Evolutionary conservation across 2,888 invertebrate genomes (phyloP), one percentile per base, ranked within the genome.

Genomic region (Dryobotodes eremita): DNA sequence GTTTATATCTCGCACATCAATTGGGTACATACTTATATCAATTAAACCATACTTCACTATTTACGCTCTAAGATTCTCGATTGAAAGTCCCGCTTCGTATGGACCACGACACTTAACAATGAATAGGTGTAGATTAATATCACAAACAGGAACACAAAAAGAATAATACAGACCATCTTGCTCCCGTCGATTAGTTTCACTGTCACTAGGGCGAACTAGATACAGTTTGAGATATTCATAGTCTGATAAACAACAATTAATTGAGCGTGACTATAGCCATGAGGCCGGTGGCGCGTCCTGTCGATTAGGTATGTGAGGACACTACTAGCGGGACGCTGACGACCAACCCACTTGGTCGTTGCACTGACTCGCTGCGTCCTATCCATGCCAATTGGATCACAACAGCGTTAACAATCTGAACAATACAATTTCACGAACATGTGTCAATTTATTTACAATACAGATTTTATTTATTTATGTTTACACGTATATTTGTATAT

Each of bases 381-480:
- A 86, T 88, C 88, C 88, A 89, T 92, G 92, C 80, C 91, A 93
- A 94, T 93, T 94, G 90, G 88, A 89, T 87, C 89, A 92, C 90
- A 93, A 86, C 87, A 75, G 80, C 71, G 79, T 84, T 85, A 82
- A 85, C 84, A 80, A 77, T 64, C 50, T 78, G 68, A 69, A 77
- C 72, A 81, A 84, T 77, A 77, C 73, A 78, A 75, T 82, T 86
- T 86, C 82, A 83, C 90, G 75, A 71, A 55, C 31, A 62, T 26
- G 77, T 89, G 88, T 75, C 68, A 88, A 88, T 73, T 86, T 80
- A 75, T 82, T 77, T 75, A 71, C 73, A 70, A 79, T 74, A 80
- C 68, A 46, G 23, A 57, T 53, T 75, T 69, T 80, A 64, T 82
- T 80, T 80, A 73, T 78, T 80, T 75, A 76, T 88, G 11, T 86